A percentile compares a stretch with the other conserved stretches of the same genome.
phyloP scores from a whole-genome alignment of 2,113 vertebrate species.

The Serilophus lunatus region DNA sequence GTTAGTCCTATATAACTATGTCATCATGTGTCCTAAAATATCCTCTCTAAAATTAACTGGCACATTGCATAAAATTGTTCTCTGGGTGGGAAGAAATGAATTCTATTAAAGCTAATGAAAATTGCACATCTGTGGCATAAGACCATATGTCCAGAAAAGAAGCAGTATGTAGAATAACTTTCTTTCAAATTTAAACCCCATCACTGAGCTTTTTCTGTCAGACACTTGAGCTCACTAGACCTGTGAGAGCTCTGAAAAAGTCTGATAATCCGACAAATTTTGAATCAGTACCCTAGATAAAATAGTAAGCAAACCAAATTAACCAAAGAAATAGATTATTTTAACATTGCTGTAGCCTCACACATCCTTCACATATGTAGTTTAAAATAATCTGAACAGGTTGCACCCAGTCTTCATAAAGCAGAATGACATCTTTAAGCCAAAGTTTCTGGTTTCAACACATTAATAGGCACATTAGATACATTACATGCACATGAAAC shows the following conservation, averaged over 20 bases:
- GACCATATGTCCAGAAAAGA: background rate
- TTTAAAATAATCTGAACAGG: background rate
- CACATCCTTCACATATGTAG: background rate
- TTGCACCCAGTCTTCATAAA: background rate
- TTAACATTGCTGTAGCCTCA: background rate
- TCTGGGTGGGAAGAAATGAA: background rate
- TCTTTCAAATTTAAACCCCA: background rate
- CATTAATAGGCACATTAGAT: background rate
- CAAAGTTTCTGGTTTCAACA: background rate
- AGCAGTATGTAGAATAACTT: background rate
- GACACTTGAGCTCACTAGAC: background rate
- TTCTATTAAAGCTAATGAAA: constrained; percentile 24
- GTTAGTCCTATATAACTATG: background rate
- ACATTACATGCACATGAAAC: background rate
- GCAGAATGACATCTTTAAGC: background rate
- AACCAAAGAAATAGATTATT: background rate
- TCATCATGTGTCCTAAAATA: background rate
- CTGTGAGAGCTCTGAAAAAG: background rate
- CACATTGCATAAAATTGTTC: background rate
- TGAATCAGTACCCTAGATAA: background rate
- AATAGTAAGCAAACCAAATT: background rate
- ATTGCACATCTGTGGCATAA: background rate
- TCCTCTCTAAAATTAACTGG: background rate
- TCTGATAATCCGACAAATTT: background rate
- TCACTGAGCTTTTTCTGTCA: background rate